Evolutionary conservation across 2,888 invertebrate genomes (phyloP), one percentile per base, ranked within the genome.

Genomic region (Diabrotica balteata): DNA sequence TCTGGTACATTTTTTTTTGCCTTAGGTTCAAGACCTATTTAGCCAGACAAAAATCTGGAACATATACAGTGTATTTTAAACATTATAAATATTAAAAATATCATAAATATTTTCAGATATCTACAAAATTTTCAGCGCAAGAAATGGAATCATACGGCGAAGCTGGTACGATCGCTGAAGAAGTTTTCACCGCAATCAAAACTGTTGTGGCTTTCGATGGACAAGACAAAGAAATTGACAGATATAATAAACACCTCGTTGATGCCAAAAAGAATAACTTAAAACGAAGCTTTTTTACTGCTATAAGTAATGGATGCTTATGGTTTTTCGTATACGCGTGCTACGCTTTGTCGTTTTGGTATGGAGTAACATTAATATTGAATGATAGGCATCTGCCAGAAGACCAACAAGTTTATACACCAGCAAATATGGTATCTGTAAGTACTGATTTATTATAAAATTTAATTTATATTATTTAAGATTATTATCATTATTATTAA

Each of bases 331-430:
- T 94, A 67, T 95, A 93, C 82, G 86, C 87, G 51, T 89, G 92
- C 4, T 94, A 94, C 78, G 91, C 92, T 0, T 81, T 95, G 43
- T 92, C 93, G 0, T 93, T 95, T 82, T 95, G 93, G 93, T 95
- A 93, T 80, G 95, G 95, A 0, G 90, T 92, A 72, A 86, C 85
- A 22, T 83, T 92, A 8, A 87, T 92, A 75, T 77, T 90, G 0
- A 86, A 89, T n/a, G 89, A 90, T 22, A 85, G 86, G 44, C 44
- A 66, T 49, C 62, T 76, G 17, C 76, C 78, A 1, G 52, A 42
- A 10, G 75, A 80, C 0, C 78, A 84, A 9, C 76, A 53, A 0
- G 86, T 84, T 62, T 92, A 92, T 74, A 86, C 88, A 64, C 86
- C 90, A 0, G 87, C 86, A 59, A 89, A 88, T 17, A 91, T 93